Conservation (phyloP, 2,888 invertebrate species). For the Papilio protenor region DNA sequence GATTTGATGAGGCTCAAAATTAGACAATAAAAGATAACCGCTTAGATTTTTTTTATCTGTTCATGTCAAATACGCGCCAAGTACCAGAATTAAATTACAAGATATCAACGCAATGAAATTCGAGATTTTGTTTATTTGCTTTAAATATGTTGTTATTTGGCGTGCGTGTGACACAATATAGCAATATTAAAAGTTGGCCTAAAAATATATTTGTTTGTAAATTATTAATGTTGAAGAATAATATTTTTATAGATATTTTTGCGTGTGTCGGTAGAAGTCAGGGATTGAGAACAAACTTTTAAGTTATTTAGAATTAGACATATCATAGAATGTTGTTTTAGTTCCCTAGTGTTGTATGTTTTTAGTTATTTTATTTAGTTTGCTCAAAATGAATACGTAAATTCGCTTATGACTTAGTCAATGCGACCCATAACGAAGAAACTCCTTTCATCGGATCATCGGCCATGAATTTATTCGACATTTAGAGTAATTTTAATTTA, state of each 20-base stretch:
- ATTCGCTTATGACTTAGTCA: neutral
- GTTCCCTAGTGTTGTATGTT: neutral
- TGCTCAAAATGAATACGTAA: slow-evolving; percentile 23
- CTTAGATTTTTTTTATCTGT: neutral
- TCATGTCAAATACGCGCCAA: neutral
- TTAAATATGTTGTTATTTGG: too few relatives aligned
- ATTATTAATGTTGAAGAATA: neutral
- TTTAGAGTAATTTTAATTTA: slow-evolving; percentile 2
- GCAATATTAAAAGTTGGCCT: neutral
- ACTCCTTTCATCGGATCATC: neutral
- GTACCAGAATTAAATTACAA: neutral
- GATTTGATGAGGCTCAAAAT: slow-evolving; percentile 27
- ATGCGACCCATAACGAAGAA: neutral
- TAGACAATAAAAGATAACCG: slow-evolving; percentile 33
- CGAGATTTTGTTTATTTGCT: neutral
- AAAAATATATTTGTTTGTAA: neutral
- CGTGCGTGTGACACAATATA: neutral
- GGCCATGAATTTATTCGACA: neutral
- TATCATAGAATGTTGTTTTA: slow-evolving; percentile 17
- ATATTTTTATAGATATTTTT: slow-evolving; percentile 15
- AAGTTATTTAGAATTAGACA: slow-evolving; percentile 10
- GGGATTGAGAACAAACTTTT: slow-evolving; percentile 12
- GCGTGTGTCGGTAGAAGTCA: neutral
- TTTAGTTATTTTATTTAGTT: slow-evolving; percentile 4
- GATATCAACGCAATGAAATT: neutral